These are phyloP conservation scores for Emydoidea blandingii DNA, from an alignment of 2,797 vertebrate species.

Conservation along the genomic window DNA sequence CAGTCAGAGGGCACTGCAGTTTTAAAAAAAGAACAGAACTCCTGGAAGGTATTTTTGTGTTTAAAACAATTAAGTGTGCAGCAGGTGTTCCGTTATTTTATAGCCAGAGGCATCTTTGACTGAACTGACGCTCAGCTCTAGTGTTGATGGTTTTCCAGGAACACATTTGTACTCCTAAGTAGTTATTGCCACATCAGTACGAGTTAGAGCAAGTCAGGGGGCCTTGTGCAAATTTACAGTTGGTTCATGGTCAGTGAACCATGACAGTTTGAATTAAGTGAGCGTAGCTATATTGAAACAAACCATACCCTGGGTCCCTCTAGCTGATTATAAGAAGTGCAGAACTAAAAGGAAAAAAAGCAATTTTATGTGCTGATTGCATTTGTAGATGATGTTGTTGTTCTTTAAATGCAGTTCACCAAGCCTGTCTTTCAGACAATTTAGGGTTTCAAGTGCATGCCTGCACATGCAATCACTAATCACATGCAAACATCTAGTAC, in stretches of 20 bases:
- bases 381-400: neutral
- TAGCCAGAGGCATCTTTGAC: conserved; percentile 64
- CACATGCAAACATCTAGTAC: neutral
- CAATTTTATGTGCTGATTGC: neutral
- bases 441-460: neutral
- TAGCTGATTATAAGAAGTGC: neutral
- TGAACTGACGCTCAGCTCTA: conserved; percentile 34
- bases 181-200: conserved; percentile 53
- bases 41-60: neutral
- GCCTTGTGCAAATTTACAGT: conserved; percentile 45
- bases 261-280: conserved; percentile 36
- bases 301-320: conserved; percentile 42
- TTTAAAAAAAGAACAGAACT: neutral
- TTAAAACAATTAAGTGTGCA: neutral
- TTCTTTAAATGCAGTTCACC: neutral
- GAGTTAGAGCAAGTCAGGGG: conserved; percentile 65
- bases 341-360: conserved; percentile 42
- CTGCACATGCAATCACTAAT: conserved; percentile 23
- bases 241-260: conserved; percentile 50
- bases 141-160: conserved; percentile 69
- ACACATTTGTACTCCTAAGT: conserved; percentile 67
- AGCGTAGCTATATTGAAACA: conserved; percentile 23
- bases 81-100: conserved; percentile 65
- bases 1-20: neutral
- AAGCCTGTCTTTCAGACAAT: neutral